Percentiles rank a stretch among this genome's conserved stretches.
phyloP scores from a whole-genome alignment of 2,797 vertebrate species.

The Sebastes steindachneri region DNA sequence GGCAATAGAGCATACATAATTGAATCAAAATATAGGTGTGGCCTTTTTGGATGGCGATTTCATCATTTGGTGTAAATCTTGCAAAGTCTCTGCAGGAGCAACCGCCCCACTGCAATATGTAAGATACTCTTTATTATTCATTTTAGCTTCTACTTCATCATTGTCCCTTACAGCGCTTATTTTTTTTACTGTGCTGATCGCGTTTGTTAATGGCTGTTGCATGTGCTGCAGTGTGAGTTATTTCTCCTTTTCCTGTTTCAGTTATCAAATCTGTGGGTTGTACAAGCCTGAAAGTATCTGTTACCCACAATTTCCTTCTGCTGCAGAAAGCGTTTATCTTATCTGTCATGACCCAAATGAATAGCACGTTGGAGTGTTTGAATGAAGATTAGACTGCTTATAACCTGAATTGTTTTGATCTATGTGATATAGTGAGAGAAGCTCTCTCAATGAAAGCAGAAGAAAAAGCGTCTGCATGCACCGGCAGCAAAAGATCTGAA shows the following conservation, averaged over 20 bases:
- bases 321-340: constrained; percentile 36
- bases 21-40: constrained; percentile 4
- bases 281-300: constrained; percentile 40
- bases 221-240: constrained; percentile 19
- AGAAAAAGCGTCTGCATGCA: not conserved
- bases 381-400: constrained; percentile 16
- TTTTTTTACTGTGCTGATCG: not conserved
- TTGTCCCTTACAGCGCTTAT: not conserved
- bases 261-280: constrained; percentile 47
- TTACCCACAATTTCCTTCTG: constrained; percentile 55
- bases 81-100: not conserved
- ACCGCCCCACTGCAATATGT: not conserved
- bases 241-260: constrained; percentile 40
- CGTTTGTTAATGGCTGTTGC: constrained; percentile 13
- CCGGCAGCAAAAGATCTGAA: not conserved
- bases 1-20: not conserved
- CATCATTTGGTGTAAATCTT: constrained; percentile 16
- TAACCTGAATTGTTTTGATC: constrained; percentile 6
- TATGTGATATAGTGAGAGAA: not conserved
- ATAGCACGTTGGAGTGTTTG: not conserved
- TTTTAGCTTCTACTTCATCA: not conserved
- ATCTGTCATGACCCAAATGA: constrained; percentile 43
- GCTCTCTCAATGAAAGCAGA: not conserved
- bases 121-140: not conserved
- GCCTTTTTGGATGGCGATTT: not conserved